These are phyloP conservation scores for Mantis religiosa DNA, from an alignment of 2,888 invertebrate genomes.

Conservation along the genomic window DNA sequence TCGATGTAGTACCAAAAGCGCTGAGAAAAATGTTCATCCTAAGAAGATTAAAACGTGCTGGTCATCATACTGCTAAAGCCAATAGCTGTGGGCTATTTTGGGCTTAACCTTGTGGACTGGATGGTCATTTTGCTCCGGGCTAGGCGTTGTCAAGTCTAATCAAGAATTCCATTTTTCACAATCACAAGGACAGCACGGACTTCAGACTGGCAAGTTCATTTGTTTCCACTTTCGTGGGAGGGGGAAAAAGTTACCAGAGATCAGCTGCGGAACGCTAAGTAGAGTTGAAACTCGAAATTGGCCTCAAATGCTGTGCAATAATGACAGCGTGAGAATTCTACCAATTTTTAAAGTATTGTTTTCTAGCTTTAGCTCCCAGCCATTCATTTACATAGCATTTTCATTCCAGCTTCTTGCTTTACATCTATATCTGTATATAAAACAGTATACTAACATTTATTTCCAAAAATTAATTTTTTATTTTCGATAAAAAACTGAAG, in stretches of 20 bases:
- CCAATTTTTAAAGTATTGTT: no score
- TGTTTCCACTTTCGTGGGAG: background rate
- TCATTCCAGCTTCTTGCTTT: no score
- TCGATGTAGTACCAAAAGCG: no score
- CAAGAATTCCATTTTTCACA: background rate
- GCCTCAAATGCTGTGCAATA: background rate
- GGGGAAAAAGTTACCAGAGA: background rate
- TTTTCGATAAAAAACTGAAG: no score
- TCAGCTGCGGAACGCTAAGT: background rate
- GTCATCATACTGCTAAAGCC: background rate
- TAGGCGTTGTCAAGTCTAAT: background rate
- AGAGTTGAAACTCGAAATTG: background rate
- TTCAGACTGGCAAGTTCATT: background rate
- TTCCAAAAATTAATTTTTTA: no score
- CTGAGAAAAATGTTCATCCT: background rate
- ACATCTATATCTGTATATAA: no score
- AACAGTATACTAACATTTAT: no score
- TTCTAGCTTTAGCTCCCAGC: no score
- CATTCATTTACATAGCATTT: no score
- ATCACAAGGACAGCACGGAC: background rate
- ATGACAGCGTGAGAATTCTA: background rate
- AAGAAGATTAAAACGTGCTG: background rate
- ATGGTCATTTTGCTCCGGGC: background rate
- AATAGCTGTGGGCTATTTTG: background rate
- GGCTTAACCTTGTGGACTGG: background rate